Base-by-base conservation (phyloP, 1,140 invertebrate species). In the Drosophila saltans region DNA sequence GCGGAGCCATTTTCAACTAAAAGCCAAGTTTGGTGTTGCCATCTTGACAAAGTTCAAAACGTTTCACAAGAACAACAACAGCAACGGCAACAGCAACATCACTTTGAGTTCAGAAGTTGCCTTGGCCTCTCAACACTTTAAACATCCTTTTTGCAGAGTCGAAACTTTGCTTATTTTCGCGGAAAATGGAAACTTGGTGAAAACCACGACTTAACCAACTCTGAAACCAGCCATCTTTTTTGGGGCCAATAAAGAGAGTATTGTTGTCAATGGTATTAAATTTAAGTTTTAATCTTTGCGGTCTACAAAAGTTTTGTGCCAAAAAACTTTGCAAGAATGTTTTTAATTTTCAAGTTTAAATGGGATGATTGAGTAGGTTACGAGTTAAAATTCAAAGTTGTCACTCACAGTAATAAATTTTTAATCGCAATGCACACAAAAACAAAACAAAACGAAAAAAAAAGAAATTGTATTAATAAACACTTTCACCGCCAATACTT, bases 381-480 rank as follows among this genome's bases (percentile, higher is more conserved):
- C n/a, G n/a, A n/a, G n/a, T n/a, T n/a, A n/a, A n/a, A n/a, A n/a
- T n/a, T n/a, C n/a, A n/a, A n/a, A n/a, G n/a, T n/a, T n/a, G n/a
- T n/a, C n/a, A n/a, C n/a, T n/a, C n/a, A n/a, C n/a, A n/a, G n/a
- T n/a, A n/a, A n/a, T n/a, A n/a, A n/a, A n/a, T n/a, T n/a, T n/a
- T n/a, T n/a, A n/a, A n/a, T n/a, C n/a, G n/a, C n/a, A n/a, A n/a
- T n/a, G n/a, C n/a, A n/a, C n/a, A 66, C 41, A 48, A 52, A n/a
- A 59, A 28, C 7, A 10, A 39, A 24, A 24, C 21, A 69, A 69
- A 73, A 39, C 10, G 16, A 69, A 69, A 73, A 24, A 36, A 62
- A 88, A 74, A 76, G 83, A 86, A 88, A 86, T 80, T 83, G 66
- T 83, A 70, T 88, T 88, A 80, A 80, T 88, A 86, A 83, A 88